Evolutionary conservation across 37 sponge, comb jelly and placozoan species (phyloP).

Genomic region (Beroe ovata): DNA sequence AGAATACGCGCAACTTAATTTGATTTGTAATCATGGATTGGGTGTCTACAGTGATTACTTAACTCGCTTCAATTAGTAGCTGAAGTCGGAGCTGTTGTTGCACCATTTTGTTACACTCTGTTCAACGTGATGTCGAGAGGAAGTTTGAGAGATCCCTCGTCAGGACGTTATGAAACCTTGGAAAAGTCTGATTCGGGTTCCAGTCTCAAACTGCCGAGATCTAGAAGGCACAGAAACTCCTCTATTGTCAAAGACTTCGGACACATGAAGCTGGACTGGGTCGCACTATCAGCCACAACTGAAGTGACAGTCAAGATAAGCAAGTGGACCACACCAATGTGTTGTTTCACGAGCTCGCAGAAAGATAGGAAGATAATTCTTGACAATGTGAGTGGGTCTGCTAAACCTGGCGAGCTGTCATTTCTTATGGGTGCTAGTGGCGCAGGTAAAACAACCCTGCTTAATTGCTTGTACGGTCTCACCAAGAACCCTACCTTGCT

Average conservation of each 20-base stretch:
- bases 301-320: not conserved
- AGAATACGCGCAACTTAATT: no score
- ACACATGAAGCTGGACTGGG: conserved; percentile 52
- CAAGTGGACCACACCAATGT: conserved; percentile 13
- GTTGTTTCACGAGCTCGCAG: not conserved
- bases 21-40: no score
- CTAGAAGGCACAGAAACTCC: not conserved
- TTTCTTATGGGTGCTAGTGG: conserved; percentile 65
- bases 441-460: conserved; percentile 46
- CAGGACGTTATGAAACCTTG: not conserved
- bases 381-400: conserved; percentile 8
- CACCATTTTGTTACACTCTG: no score
- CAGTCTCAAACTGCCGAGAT: conserved; percentile 12
- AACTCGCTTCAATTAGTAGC: no score
- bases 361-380: conserved; percentile 52
- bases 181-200: conserved; percentile 31
- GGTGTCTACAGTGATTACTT: no score
- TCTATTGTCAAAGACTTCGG: conserved; percentile 58
- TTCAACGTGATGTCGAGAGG: no score
- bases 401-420: conserved; percentile 54
- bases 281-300: not conserved
- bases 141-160: no score
- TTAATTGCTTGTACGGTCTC: conserved; percentile 42
- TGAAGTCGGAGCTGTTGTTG: no score
- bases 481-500: conserved; percentile 29